Evolutionary conservation across 2,113 vertebrate genomes (phyloP).

Genomic region (Periophthalmus modestus): DNA sequence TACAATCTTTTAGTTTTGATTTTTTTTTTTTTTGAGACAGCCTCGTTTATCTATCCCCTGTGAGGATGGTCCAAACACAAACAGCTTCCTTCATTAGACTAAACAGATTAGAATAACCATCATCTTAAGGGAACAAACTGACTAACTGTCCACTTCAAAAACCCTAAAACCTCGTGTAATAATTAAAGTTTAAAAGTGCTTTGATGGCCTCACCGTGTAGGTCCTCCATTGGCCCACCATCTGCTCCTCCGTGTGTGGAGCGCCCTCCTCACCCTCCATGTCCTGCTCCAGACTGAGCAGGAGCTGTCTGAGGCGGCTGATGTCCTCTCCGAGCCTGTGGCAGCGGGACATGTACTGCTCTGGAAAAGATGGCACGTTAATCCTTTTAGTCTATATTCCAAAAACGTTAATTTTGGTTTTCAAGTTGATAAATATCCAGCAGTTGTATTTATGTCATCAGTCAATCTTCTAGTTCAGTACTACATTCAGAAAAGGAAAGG

Average conservation of each 20-base stretch:
- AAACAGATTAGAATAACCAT: neutral
- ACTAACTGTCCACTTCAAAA: neutral
- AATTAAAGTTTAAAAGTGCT: neutral
- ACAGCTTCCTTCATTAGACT: neutral
- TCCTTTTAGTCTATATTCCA: too few relatives aligned
- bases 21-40: neutral
- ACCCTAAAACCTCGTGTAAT: neutral
- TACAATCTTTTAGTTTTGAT: too few relatives aligned
- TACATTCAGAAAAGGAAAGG: too few relatives aligned
- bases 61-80: neutral
- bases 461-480: too few relatives aligned
- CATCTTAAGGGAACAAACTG: neutral
- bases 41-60: neutral
- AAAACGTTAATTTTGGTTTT: too few relatives aligned
- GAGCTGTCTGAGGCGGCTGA: conserved; percentile 71
- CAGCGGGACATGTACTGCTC: conserved; percentile 72
- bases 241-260: conserved; percentile 76
- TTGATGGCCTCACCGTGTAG: conserved; percentile 74
- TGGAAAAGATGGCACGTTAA: too few relatives aligned
- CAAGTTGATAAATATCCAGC: too few relatives aligned
- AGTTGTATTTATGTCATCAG: too few relatives aligned
- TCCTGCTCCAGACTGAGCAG: conserved; percentile 77
- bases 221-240: conserved; percentile 83
- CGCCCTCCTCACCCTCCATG: conserved; percentile 67
- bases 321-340: conserved; percentile 74